Evolutionary conservation across 2,797 vertebrate species (phyloP).

Genomic region (Lithobates pipiens): DNA sequence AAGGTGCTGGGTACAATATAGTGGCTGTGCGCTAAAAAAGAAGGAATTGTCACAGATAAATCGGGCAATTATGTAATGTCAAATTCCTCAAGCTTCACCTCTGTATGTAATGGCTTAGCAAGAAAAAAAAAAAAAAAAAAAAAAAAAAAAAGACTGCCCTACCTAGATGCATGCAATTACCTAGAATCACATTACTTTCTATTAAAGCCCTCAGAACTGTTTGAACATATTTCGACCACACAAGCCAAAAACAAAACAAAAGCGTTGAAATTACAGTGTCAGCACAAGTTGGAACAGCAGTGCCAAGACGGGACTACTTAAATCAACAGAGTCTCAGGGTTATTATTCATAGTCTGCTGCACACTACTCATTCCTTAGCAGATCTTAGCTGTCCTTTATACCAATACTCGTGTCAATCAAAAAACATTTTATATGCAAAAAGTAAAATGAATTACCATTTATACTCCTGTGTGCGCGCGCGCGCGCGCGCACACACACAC

Average conservation of each 20-base stretch:
- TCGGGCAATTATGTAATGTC: too few relatives aligned
- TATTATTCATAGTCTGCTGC: conserved; percentile 53
- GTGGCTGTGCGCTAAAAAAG: too few relatives aligned
- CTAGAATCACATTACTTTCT: background rate
- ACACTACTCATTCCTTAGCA: conserved; percentile 23
- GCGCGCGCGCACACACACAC: too few relatives aligned
- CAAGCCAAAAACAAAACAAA: conserved; percentile 3
- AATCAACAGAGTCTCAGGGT: conserved; percentile 49
- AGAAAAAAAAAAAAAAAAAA: too few relatives aligned
- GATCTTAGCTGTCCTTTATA: background rate
- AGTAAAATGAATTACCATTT: too few relatives aligned
- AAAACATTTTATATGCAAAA: too few relatives aligned
- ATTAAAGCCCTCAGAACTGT: conserved; percentile 1
- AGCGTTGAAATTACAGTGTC: background rate
- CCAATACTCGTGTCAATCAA: too few relatives aligned
- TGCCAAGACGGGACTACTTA: conserved; percentile 46
- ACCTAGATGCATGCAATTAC: background rate
- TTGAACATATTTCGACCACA: background rate
- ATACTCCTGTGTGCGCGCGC: too few relatives aligned
- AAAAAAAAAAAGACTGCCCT: background rate
- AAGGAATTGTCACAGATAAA: too few relatives aligned
- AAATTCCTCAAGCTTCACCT: too few relatives aligned
- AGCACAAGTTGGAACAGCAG: background rate
- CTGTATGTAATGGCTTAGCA: too few relatives aligned
- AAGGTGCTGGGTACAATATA: too few relatives aligned